Evolutionary conservation across 2,797 vertebrate genomes (phyloP), one percentile per base, ranked within the genome.

Genomic region (Alexandromys oeconomus): DNA sequence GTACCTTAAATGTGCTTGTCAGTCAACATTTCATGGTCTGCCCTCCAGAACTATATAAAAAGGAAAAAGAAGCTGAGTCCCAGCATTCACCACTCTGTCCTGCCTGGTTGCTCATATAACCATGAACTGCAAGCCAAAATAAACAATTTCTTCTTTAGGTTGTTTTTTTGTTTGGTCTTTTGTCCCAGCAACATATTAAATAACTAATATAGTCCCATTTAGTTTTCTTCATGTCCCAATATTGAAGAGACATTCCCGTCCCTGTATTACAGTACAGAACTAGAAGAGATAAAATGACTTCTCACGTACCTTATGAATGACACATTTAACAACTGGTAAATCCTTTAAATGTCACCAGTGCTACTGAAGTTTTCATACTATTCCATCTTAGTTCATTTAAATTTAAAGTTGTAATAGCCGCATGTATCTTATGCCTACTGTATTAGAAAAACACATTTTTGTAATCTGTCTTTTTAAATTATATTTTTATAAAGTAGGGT

Each of bases 401-500:
- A 89, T 14, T 89, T 93, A 87, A 37, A 57, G 51, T 71, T 94
- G 67, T 65, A 95, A 65, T 87, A 57, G 51, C 43, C 71, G 7
- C 13, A 77, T 84, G 4, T 81, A 7, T 34, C 61, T 80, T 65
- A 74, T 31, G 48, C 51, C 57, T 89, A 34, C 54, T 87, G 1
- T 94, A 10, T 95, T 95, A 21, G 61, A 95, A n/a, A 88, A 88
- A 54, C 2, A 65, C 6, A 19, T 82, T 37, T 88, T 29, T 82
- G 74, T n/a, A 81, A 77, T 82, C 65, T 86, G 57, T 77, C 71
- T 91, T 92, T 96, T 91, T 92, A 92, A 92, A 43, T 46, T 92
- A 13, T 82, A 80, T 21, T 92, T 96, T 94, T 43, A 51, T 92
- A 91, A 85, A 86, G 31, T 69, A 91, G 54, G 51, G 87, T 87